Evolutionary conservation across 2,113 vertebrate genomes (phyloP), one percentile per base, ranked within the genome.

Genomic region (Typhlomys cinereus): DNA sequence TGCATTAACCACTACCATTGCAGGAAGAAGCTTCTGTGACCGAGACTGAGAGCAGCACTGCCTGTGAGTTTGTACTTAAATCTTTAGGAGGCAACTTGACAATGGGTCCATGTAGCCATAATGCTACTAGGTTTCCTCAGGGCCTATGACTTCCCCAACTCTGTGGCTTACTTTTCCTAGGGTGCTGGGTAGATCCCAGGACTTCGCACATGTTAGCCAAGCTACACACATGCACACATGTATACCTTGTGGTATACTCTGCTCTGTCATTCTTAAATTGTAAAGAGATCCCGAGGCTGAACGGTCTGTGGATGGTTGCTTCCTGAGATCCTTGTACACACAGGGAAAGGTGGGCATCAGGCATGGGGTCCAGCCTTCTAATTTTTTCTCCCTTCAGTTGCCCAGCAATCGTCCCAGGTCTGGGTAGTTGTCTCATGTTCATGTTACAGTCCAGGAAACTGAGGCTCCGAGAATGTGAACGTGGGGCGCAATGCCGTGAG

Each of bases 261-360:
- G 27, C 57, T 87, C 17, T 12, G 5, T 70, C 41, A n/a, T 44
- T 75, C 76, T 70, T 36, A 48, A 39, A 15, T 62, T 39, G 4
- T 69, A 2, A 46, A 66, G 61, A 61, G 59, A 52, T 12, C 73
- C 41, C 59, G 46, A 71, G 36, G 46, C 61, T 62, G 54, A 41
- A 52, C 18, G 3, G 7, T 48, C 9, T 27, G 70, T 50, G 34
- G 64, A 69, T 2, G 61, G 50, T 25, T 54, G 5, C 31, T 10
- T 46, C 9, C 10, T 0, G 2, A 15, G 71, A 44, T 34, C 11
- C 57, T 61, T 34, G 61, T 29, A 7, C 61, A 21, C 0, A 17
- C 36, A 31, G 71, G 0, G 5, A 71, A 48, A 6, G 27, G n/a
- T n/a, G 1, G 12, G 31, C 1, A 0, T n/a, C 13, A 2, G 34